Base-by-base conservation (phyloP, 2,888 invertebrate species). In the Trichacis sp. region DNA sequence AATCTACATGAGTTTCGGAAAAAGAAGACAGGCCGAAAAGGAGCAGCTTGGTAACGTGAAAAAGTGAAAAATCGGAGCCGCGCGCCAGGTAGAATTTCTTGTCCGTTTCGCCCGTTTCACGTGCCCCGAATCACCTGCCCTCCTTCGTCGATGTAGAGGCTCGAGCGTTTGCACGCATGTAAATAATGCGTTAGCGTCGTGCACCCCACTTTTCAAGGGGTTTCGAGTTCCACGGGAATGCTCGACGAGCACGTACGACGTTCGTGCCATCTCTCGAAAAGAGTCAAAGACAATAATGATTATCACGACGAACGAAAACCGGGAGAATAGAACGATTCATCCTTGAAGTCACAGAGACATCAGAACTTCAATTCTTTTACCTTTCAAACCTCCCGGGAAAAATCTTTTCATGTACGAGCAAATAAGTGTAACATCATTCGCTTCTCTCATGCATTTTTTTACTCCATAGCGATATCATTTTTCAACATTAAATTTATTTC, bases 71-170 rank as follows among this genome's bases (percentile, higher is more conserved):
- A 65, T 60, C 60, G 50, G 30, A 40, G 43, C 53, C 53, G 59
- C 55, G 45, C 48, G 55, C 51, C 64, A 64, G 64, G 64, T 60
- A 60, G 52, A 53, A 60, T 64, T 56, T 60, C 56, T 64, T 52
- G n/a, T 29, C 51, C 29, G 55, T 30, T 57, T 12, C 46, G 14
- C 15, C n/a, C n/a, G n/a, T n/a, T n/a, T n/a, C n/a, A n/a, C n/a
- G n/a, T n/a, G n/a, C n/a, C n/a, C n/a, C n/a, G n/a, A n/a, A 51
- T 47, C 51, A 60, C 56, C 64, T 60, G 60, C 60, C 60, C 58
- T 47, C 50, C 47, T 45, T 52, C 33, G 47, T 49, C 14, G n/a
- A n/a, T n/a, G 45, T 49, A 52, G 48, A 59, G 49, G 52, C 56
- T 18, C 53, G 56, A 56, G 54, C 53, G 50, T 57, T 50, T 53